phyloP scores from a whole-genome alignment of 2,888 invertebrate genomes.

The Harpalus rubripes region DNA sequence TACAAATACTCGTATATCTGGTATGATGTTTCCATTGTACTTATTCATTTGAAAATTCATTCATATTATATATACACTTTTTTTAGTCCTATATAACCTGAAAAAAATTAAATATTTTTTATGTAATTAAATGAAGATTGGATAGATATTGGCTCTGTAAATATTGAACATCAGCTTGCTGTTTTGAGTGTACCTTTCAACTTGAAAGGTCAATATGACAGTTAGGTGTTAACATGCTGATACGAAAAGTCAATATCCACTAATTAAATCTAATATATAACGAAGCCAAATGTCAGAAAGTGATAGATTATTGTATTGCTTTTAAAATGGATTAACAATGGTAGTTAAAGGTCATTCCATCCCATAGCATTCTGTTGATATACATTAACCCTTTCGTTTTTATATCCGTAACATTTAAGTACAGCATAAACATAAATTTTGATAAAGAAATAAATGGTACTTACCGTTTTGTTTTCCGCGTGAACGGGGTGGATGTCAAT shows the following conservation, averaged over 20 bases:
- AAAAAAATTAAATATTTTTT: background rate
- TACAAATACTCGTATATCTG: too few relatives aligned
- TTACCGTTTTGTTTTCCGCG: constrained; percentile 76
- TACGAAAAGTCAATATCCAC: constrained; percentile 60
- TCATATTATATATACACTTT: too few relatives aligned
- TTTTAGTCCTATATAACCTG: too few relatives aligned
- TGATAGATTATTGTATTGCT: constrained; percentile 45
- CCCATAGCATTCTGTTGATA: background rate
- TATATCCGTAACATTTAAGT: background rate
- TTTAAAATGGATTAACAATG: constrained; percentile 28
- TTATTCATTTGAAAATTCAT: too few relatives aligned
- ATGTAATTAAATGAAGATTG: background rate
- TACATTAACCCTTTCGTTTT: background rate
- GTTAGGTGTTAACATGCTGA: constrained; percentile 51
- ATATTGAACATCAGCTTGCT: background rate
- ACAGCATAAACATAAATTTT: constrained; percentile 16
- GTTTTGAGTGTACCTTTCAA: constrained; percentile 12
- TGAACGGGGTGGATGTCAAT: constrained; percentile 75
- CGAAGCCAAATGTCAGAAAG: constrained; percentile 56
- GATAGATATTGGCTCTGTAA: background rate
- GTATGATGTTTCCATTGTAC: too few relatives aligned
- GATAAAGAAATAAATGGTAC: constrained; percentile 67
- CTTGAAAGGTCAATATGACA: constrained; percentile 57
- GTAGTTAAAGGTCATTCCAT: constrained; percentile 15
- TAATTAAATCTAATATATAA: constrained; percentile 58